Percentiles rank a stretch among this genome's conserved stretches.
phyloP scores from a whole-genome alignment of 2,797 vertebrate genomes.

The Falco concolor region DNA sequence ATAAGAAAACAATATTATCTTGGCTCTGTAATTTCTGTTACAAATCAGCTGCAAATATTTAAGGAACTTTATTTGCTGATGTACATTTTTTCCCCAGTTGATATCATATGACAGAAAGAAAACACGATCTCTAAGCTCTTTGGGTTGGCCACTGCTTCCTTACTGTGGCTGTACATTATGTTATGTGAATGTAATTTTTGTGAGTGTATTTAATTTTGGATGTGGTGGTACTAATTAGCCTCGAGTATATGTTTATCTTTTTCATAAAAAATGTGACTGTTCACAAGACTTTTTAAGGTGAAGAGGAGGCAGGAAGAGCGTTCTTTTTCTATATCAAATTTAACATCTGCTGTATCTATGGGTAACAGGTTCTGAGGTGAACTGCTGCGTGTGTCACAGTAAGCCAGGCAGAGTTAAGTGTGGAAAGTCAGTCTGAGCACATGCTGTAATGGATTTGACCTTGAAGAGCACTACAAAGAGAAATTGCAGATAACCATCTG shows the following conservation, averaged over 20 bases:
- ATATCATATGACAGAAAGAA: not conserved
- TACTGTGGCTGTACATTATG: not conserved
- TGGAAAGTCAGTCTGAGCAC: slow-evolving; percentile 68
- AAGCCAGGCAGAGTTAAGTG: slow-evolving; percentile 70
- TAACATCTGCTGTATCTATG: slow-evolving; percentile 61
- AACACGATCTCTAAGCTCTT: not conserved
- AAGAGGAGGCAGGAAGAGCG: not conserved
- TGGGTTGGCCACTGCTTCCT: not conserved
- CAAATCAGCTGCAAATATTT: slow-evolving; percentile 26
- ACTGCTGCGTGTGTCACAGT: slow-evolving; percentile 58
- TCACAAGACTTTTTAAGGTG: slow-evolving; percentile 2
- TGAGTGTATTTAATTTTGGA: not conserved
- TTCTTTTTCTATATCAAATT: slow-evolving; percentile 41
- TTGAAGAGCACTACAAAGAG: slow-evolving; percentile 70
- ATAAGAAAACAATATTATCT: not conserved
- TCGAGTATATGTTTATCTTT: not conserved
- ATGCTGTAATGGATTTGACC: slow-evolving; percentile 79
- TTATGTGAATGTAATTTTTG: not conserved
- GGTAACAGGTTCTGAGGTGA: slow-evolving; percentile 68
- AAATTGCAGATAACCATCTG: slow-evolving; percentile 77
- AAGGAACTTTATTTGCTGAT: slow-evolving; percentile 2
- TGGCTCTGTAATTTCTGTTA: slow-evolving; percentile 10
- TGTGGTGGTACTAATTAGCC: not conserved
- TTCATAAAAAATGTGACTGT: not conserved
- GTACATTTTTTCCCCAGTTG: not conserved